These are phyloP conservation scores for Tipula vernalis DNA, from an alignment of 2,888 invertebrate species.

Conservation along the genomic window DNA sequence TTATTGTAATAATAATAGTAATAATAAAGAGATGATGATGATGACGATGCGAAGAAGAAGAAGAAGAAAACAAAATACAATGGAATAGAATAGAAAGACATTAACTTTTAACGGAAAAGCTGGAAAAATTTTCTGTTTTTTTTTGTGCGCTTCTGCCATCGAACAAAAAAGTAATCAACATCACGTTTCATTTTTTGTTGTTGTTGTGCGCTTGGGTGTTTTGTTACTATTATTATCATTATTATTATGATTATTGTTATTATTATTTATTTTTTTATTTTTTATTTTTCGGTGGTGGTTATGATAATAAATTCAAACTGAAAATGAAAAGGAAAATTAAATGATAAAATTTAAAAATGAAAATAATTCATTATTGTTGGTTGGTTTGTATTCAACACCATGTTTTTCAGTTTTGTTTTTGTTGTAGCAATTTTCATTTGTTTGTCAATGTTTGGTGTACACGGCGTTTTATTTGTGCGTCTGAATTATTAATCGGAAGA, in stretches of 20 bases:
- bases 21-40: not conserved
- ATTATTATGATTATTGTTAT: not conserved
- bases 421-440: not conserved
- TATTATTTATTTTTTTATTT: not conserved
- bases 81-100: constrained; percentile 4
- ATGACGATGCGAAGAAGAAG: not conserved
- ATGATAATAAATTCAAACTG: not conserved
- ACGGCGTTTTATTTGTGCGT: not conserved
- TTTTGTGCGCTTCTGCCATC: not conserved
- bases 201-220: not conserved
- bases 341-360: not conserved
- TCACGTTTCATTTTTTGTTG: not conserved
- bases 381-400: not conserved
- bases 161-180: constrained; percentile 4
- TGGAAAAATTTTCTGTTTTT: not conserved
- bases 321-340: not conserved
- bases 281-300: not conserved
- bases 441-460: not conserved
- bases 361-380: not conserved
- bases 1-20: not conserved
- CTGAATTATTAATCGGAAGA: not conserved
- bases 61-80: not conserved
- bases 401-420: not conserved
- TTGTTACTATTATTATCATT: constrained; percentile 4
- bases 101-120: not conserved